Evolutionary conservation across 2,797 vertebrate species (phyloP), one percentile per base, ranked within the genome.

Genomic region (Vipera latastei): DNA sequence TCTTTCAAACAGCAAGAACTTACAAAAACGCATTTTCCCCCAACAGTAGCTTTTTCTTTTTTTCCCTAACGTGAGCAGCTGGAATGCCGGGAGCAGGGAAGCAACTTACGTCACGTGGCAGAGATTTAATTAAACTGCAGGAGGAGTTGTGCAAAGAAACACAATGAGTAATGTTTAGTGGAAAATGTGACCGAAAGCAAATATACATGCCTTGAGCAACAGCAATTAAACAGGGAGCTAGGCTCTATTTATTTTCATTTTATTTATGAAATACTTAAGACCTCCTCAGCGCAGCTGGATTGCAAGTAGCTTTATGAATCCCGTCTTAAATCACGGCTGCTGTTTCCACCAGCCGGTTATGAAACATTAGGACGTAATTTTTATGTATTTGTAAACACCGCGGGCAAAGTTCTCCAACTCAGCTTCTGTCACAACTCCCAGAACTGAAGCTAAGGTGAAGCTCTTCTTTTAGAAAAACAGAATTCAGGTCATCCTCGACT

Each of bases 181-280:
- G 65, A 85, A 93, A 93, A 83, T 83, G 65, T 83, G 56, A 65
- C n/a, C 14, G 86, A 93, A 93, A 88, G 48, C 2, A n/a, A 83
- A 57, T 26, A 83, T 8, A 11, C 9, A 65, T 2, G 13, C 28
- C 32, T 91, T 28, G 14, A 25, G 89, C 57, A 59, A 73, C 22
- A 28, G 56, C 20, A 78, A 59, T 26, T 57, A 44, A 59, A 28
- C 22, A 44, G 32, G 65, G n/a, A 38, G n/a, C 20, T 89, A 2
- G 22, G 51, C 1, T 14, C 53, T 44, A 32, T 44, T 78, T 78
- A 22, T 38, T 78, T 83, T 48, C 38, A 83, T 12, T 83, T 83
- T 83, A 25, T 25, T 83, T 83, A 83, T 48, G 73, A 22, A 83
- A 25, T 48, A 11, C 38, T 48, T 83, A 83, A 38, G 65, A 48